A percentile compares a stretch with the other conserved stretches of the same genome.
Conservation (phyloP, 2,888 invertebrate species). For the Dynastes maya region DNA sequence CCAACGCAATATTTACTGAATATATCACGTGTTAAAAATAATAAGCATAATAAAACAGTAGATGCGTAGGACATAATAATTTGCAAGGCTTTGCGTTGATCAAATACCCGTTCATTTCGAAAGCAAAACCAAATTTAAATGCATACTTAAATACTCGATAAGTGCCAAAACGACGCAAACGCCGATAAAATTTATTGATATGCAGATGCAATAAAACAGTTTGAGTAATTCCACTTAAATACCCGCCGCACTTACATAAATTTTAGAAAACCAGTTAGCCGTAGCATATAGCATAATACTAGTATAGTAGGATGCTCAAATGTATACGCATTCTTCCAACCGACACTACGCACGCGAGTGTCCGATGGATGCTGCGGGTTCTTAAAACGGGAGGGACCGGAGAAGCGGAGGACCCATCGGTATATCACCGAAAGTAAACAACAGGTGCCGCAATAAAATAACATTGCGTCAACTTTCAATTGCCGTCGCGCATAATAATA, state of each 20-base stretch:
- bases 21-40: no score
- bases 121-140: not conserved
- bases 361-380: not conserved
- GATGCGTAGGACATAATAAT: not conserved
- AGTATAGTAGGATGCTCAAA: not conserved
- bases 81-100: not conserved
- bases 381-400: constrained; percentile 1
- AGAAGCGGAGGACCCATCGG: constrained; percentile 28
- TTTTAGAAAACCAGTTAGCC: constrained; percentile 34
- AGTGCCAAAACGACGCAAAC: constrained; percentile 22
- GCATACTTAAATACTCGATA: constrained; percentile 4
- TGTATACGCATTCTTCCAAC: constrained; percentile 3
- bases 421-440: constrained; percentile 51
- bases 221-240: constrained; percentile 36
- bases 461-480: constrained; percentile 60
- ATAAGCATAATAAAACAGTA: no score
- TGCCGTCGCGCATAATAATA: constrained; percentile 62
- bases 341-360: constrained; percentile 6
- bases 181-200: constrained; percentile 28
- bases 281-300: not conserved
- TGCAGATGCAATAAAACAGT: constrained; percentile 40
- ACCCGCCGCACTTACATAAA: constrained; percentile 35
- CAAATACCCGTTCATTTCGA: not conserved
- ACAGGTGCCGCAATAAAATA: constrained; percentile 56
- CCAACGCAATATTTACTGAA: no score